These are phyloP conservation scores for Mobula hypostoma DNA, from an alignment of 2,113 vertebrate species.

Conservation along the genomic window DNA sequence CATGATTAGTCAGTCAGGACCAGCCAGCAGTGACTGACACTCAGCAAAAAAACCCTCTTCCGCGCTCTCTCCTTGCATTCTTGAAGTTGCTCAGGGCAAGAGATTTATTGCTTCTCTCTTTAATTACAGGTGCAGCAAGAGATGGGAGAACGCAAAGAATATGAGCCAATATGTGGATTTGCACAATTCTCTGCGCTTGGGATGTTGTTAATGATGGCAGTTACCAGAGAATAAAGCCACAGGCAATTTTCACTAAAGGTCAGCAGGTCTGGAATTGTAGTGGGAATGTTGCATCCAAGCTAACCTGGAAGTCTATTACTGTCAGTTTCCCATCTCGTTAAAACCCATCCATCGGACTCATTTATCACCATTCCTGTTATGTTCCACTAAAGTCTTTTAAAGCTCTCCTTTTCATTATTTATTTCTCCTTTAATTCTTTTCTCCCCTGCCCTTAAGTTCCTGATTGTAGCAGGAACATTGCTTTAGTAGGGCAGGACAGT, in stretches of 20 bases:
- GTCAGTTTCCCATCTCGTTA: background rate
- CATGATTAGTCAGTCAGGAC: background rate
- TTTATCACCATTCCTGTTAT: background rate
- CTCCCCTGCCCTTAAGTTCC: background rate
- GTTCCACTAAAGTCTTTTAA: background rate
- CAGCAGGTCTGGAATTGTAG: background rate
- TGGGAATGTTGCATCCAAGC: background rate
- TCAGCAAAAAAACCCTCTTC: background rate
- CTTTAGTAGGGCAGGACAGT: background rate
- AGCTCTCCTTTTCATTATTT: background rate
- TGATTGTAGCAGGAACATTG: background rate
- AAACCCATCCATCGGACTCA: background rate
- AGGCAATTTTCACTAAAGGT: conserved; percentile 57
- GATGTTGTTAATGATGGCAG: conserved; percentile 48
- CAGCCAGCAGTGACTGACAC: background rate
- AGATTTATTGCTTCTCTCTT: conserved; percentile 10
- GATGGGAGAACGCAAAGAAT: background rate
- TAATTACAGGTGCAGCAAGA: background rate
- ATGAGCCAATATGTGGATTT: background rate
- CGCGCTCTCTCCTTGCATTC: background rate
- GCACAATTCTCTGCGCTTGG: conserved; percentile 27
- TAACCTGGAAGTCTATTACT: background rate
- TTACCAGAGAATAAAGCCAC: conserved; percentile 50
- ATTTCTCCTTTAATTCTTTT: background rate
- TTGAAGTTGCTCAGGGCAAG: background rate